Conservation (phyloP, 92 coral and sea anemone genomes). For the Heteractis magnifica region DNA sequence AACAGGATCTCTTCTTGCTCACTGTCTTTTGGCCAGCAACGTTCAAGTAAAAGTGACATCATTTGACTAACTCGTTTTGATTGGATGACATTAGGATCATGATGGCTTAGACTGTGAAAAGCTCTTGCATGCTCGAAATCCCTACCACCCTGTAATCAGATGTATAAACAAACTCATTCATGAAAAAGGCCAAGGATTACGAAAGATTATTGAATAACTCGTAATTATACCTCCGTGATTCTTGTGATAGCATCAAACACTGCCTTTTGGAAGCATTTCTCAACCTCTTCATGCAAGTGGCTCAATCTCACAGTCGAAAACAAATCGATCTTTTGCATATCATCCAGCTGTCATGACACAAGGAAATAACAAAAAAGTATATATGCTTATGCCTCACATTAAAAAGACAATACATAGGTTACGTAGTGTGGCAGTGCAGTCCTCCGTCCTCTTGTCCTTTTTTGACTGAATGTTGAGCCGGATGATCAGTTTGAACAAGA, state of each 20-base stretch:
- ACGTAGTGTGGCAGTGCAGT: no score
- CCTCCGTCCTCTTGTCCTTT: no score
- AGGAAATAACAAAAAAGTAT: neutral
- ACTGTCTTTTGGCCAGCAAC: constrained; percentile 63
- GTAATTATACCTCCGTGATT: constrained; percentile 15
- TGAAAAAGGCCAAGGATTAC: neutral
- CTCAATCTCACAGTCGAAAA: constrained; percentile 18
- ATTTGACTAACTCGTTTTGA: constrained; percentile 59
- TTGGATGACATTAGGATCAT: constrained; percentile 43
- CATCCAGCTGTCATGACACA: constrained; percentile 21
- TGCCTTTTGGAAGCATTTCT: constrained; percentile 13
- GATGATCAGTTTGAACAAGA: no score
- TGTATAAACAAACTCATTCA: neutral
- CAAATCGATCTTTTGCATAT: constrained; percentile 29
- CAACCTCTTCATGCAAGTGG: neutral
- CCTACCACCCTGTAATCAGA: constrained; percentile 3
- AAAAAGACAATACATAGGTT: no score
- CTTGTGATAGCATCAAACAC: constrained; percentile 27
- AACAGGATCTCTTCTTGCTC: constrained; percentile 34
- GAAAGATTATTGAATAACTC: neutral
- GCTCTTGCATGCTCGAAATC: constrained; percentile 38
- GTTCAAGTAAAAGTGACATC: constrained; percentile 58
- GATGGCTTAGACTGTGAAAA: constrained; percentile 38
- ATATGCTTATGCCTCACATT: no score
- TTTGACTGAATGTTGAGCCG: no score